These are phyloP conservation scores for Brotula barbata DNA, from an alignment of 2,797 vertebrate genomes.

Conservation along the genomic window DNA sequence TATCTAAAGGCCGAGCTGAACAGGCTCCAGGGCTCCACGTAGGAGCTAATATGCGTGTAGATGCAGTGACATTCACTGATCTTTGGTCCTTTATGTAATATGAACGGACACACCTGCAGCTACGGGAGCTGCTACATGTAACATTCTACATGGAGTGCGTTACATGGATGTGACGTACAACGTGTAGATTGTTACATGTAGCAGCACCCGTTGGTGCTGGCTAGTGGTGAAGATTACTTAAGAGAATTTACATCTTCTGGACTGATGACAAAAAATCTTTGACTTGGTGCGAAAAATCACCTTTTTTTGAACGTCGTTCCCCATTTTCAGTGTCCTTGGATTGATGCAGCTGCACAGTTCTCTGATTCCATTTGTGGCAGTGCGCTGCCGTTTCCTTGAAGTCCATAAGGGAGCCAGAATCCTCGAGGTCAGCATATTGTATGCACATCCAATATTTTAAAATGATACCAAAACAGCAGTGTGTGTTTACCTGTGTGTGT, in stretches of 20 bases:
- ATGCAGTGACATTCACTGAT: background rate
- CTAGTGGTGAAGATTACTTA: too few relatives aligned
- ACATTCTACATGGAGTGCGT: constrained; percentile 11
- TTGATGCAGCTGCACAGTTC: background rate
- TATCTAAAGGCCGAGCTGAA: constrained; percentile 48
- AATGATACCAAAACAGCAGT: constrained; percentile 8
- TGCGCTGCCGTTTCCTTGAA: too few relatives aligned
- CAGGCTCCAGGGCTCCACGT: constrained; percentile 21
- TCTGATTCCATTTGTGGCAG: background rate
- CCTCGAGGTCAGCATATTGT: too few relatives aligned
- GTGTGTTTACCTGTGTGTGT: constrained; percentile 8
- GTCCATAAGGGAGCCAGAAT: too few relatives aligned
- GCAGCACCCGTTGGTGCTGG: too few relatives aligned
- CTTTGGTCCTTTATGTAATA: constrained; percentile 6
- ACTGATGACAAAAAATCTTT: too few relatives aligned
- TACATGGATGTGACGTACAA: too few relatives aligned
- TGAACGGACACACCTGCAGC: constrained; percentile 9
- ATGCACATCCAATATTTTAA: background rate
- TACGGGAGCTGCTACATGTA: constrained; percentile 26
- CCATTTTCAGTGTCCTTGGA: too few relatives aligned
- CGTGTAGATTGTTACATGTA: constrained; percentile 9
- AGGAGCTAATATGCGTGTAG: constrained; percentile 23
- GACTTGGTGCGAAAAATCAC: background rate
- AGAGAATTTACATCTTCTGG: too few relatives aligned
- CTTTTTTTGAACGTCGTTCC: background rate